Conservation (phyloP, 2,888 invertebrate species). For the Drosophila robusta region DNA sequence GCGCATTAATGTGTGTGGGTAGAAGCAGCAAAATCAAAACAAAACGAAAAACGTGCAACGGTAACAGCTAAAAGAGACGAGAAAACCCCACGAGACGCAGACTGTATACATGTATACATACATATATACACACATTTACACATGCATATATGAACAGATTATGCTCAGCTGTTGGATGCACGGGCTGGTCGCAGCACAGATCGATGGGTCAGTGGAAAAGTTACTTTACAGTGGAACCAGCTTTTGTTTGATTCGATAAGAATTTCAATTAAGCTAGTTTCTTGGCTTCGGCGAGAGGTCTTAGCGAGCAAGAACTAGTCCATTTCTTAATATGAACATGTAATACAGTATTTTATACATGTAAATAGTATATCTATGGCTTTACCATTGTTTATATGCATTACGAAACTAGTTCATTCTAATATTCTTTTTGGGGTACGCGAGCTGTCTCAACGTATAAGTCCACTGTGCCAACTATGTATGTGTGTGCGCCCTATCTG, state of each 20-base stretch:
- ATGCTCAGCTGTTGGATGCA: conserved; percentile 43
- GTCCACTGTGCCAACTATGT: conserved; percentile 21
- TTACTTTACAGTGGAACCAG: conserved; percentile 11
- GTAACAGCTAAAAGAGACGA: conserved; percentile 46
- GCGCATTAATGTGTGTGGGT: conserved; percentile 26
- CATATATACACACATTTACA: background rate
- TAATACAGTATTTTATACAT: background rate
- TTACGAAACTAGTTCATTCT: background rate
- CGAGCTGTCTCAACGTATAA: conserved; percentile 1
- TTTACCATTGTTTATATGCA: background rate
- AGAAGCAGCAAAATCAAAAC: conserved; percentile 76
- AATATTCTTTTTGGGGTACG: background rate
- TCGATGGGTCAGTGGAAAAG: no score
- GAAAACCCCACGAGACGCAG: conserved; percentile 20
- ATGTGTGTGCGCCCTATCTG: conserved; percentile 11
- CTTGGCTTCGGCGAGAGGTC: background rate
- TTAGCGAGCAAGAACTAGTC: background rate
- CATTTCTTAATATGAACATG: background rate
- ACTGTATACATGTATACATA: background rate
- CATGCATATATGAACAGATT: conserved; percentile 1
- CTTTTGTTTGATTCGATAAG: background rate
- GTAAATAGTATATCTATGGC: background rate
- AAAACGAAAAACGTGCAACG: conserved; percentile 77
- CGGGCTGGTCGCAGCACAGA: background rate
- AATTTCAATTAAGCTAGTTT: background rate